These are phyloP conservation scores for Heterohyrax brucei DNA, from an alignment of 2,797 vertebrate species.

Conservation along the genomic window DNA sequence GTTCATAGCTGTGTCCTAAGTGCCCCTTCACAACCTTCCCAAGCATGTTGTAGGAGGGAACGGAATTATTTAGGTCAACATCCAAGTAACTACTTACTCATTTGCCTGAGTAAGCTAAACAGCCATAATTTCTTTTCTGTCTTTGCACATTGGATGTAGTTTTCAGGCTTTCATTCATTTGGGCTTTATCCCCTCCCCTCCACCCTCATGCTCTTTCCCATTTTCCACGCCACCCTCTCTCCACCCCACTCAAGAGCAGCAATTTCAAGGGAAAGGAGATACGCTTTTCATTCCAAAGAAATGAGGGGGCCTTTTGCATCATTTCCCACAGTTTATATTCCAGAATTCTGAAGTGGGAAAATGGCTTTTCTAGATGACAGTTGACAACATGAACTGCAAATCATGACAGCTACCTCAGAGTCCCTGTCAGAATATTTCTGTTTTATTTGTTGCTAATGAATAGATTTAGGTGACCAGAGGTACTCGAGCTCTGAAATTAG, in stretches of 20 bases:
- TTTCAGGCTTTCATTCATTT: constrained; percentile 37
- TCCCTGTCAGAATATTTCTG: background rate
- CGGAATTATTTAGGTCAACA: background rate
- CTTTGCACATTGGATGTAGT: constrained; percentile 5
- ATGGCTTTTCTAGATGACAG: background rate
- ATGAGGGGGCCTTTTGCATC: background rate
- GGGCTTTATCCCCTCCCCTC: background rate
- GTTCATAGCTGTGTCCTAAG: background rate
- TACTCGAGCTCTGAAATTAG: constrained; percentile 22
- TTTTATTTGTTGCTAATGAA: constrained; percentile 38
- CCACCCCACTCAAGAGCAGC: background rate
- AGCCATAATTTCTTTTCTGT: background rate
- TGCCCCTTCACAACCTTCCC: background rate
- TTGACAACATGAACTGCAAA: constrained; percentile 8
- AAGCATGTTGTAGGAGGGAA: background rate
- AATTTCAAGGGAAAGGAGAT: background rate
- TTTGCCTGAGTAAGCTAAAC: constrained; percentile 49
- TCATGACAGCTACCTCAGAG: background rate
- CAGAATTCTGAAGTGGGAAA: background rate
- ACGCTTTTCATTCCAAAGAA: constrained; percentile 16
- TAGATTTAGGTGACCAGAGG: constrained; percentile 35
- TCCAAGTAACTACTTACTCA: background rate
- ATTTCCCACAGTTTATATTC: constrained; percentile 15
- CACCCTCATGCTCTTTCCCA: background rate
- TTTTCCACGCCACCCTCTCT: background rate